Conservation (phyloP, 2,888 invertebrate genomes). For the Carpatolechia fugitivella region DNA sequence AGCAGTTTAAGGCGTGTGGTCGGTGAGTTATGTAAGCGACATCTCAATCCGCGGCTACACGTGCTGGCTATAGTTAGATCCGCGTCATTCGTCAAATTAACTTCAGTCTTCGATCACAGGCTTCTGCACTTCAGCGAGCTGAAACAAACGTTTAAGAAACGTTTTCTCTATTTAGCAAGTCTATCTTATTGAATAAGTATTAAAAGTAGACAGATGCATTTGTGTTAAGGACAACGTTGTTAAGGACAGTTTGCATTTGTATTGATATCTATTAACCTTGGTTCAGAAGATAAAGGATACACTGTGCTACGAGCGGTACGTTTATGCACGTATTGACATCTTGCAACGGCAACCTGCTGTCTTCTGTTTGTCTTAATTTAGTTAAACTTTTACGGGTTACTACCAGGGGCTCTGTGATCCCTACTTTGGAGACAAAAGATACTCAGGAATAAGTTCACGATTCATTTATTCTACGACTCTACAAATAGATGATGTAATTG, state of each 20-base stretch:
- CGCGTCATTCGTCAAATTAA: not conserved
- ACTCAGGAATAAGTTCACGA: too few species aligned
- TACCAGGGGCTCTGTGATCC: too few species aligned
- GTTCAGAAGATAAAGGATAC: not conserved
- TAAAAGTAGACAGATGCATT: not conserved
- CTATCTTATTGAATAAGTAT: not conserved
- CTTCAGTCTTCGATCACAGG: too few species aligned
- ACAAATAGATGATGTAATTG: too few species aligned
- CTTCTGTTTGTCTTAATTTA: not conserved
- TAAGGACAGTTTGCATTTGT: slow-evolving; percentile 10
- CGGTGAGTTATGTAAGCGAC: slow-evolving; percentile 5
- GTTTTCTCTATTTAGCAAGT: too few species aligned
- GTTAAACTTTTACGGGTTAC: too few species aligned
- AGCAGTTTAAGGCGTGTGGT: not conserved
- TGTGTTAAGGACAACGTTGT: slow-evolving; percentile 13
- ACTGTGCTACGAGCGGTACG: not conserved
- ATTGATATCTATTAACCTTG: not conserved
- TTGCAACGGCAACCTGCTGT: not conserved
- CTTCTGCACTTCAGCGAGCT: not conserved
- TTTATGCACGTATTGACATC: not conserved
- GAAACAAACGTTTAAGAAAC: too few species aligned
- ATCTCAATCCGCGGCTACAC: not conserved
- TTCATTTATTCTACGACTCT: too few species aligned
- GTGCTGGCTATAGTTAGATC: slow-evolving; percentile 9
- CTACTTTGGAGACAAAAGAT: too few species aligned